Evolutionary conservation across 2,888 invertebrate species (phyloP).

Genomic region (Rhagonycha fulva): DNA sequence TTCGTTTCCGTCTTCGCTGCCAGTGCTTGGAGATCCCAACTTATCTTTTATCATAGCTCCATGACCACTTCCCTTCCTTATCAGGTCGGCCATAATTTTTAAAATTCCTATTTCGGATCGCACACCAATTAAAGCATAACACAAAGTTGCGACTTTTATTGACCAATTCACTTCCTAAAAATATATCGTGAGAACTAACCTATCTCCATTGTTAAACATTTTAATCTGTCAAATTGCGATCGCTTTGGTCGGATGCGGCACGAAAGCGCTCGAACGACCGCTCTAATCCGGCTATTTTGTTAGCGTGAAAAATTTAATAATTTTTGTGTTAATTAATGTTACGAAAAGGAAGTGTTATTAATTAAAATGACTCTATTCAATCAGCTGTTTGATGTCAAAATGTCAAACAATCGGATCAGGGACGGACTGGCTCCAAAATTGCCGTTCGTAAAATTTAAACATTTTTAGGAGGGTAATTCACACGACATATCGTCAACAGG

Average conservation of each 20-base stretch:
- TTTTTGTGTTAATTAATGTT: no score
- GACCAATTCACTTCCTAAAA: conserved; percentile 18
- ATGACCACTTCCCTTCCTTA: conserved; percentile 69
- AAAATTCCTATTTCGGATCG: not conserved
- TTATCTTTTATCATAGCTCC: conserved; percentile 67
- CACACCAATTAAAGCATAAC: conserved; percentile 7
- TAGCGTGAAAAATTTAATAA: not conserved
- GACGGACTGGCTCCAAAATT: not conserved
- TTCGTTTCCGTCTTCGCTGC: conserved; percentile 82
- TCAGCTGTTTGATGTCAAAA: not conserved
- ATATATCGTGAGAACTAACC: conserved; percentile 39
- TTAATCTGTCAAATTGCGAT: conserved; percentile 8
- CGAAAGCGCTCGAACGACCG: not conserved
- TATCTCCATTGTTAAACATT: conserved; percentile 42
- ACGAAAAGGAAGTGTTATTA: not conserved
- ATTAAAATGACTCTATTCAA: not conserved
- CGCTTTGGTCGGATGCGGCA: not conserved
- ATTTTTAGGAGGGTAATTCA: no score
- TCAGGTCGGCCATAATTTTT: conserved; percentile 68
- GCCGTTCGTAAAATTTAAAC: no score
- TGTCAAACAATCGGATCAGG: not conserved
- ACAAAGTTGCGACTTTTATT: not conserved
- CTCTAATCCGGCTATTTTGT: not conserved
- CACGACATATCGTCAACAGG: no score
- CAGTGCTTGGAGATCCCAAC: conserved; percentile 82